These are phyloP conservation scores for Parochlus steinenii DNA, from an alignment of 2,888 invertebrate genomes.

Conservation along the genomic window DNA sequence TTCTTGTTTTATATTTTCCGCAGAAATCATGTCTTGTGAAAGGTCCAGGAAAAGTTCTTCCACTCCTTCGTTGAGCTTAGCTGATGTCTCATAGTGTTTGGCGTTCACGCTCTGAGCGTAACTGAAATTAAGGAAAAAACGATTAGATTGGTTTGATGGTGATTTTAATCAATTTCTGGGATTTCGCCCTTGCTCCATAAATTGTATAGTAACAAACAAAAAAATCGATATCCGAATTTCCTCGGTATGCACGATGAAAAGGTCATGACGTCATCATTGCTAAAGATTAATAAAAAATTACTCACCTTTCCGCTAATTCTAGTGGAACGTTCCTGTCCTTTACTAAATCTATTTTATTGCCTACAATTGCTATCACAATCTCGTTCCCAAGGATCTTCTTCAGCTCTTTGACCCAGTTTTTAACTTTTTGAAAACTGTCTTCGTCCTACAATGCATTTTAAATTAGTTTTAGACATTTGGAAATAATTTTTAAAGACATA, in stretches of 20 bases:
- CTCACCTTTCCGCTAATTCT: conserved; percentile 75
- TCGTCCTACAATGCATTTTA: not conserved
- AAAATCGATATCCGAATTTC: too few relatives aligned
- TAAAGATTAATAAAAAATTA: conserved; percentile 5
- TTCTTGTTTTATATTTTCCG: conserved; percentile 14
- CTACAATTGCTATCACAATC: conserved; percentile 82
- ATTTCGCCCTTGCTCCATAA: too few relatives aligned
- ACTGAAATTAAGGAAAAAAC: conserved; percentile 32
- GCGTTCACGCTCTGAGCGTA: conserved; percentile 86
- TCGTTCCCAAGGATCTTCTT: conserved; percentile 90
- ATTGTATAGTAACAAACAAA: too few relatives aligned
- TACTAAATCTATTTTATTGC: conserved; percentile 93
- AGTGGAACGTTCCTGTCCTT: conserved; percentile 71
- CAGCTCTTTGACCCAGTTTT: conserved; percentile 96
- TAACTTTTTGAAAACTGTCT: conserved; percentile 44
- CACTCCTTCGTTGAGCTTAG: conserved; percentile 79
- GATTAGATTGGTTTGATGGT: too few relatives aligned
- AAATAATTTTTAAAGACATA: conserved; percentile 75
- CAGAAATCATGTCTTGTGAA: conserved; percentile 47
- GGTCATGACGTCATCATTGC: conserved; percentile 2
- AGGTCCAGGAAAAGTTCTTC: conserved; percentile 80
- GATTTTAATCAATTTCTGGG: too few relatives aligned
- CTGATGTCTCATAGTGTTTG: conserved; percentile 82
- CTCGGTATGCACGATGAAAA: too few relatives aligned
- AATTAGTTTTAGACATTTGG: conserved; percentile 8